Conservation (phyloP, 2,797 vertebrate species). For the Ptychobarbus kaznakovi region DNA sequence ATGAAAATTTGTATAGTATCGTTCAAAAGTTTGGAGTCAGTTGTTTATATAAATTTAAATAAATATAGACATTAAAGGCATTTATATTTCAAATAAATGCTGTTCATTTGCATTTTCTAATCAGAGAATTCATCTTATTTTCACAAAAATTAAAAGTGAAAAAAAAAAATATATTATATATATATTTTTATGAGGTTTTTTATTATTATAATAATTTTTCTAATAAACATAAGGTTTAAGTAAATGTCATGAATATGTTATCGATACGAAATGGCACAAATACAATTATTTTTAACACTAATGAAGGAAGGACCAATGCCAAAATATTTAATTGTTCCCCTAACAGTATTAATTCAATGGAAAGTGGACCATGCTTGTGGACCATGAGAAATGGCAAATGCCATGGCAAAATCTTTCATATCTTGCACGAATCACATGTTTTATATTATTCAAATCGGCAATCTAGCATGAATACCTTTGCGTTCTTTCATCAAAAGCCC, state of each 20-base stretch:
- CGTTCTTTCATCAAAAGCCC: conserved; percentile 82
- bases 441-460: no score
- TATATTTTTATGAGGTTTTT: no score
- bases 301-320: neutral
- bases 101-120: neutral
- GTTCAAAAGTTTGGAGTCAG: neutral
- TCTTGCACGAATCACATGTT: neutral
- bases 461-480: conserved; percentile 83
- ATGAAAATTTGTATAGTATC: neutral
- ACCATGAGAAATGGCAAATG: neutral
- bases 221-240: neutral
- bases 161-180: no score
- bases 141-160: neutral
- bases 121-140: neutral
- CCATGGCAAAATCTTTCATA: neutral
- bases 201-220: neutral
- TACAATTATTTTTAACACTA: neutral
- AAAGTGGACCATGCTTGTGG: neutral
- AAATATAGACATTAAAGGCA: neutral
- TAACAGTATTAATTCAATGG: neutral
- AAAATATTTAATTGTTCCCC: neutral
- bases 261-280: neutral
- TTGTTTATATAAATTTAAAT: neutral
- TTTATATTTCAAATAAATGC: neutral
- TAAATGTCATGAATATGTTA: neutral